Base-by-base conservation (phyloP, 1,140 invertebrate species). In the Ips nitidus region DNA sequence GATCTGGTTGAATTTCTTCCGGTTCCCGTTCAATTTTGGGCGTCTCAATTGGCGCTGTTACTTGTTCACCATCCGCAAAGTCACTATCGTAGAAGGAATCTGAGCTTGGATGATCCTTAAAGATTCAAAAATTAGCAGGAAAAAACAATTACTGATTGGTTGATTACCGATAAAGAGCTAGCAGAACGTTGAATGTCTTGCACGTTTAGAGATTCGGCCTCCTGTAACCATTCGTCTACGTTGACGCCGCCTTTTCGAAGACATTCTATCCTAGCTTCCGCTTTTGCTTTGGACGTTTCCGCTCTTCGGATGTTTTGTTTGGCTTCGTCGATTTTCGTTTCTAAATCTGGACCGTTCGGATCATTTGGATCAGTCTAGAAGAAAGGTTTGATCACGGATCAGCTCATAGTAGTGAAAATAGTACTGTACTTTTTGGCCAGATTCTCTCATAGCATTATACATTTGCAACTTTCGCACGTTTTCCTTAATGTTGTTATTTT, bases 281-380 rank as follows among this genome's bases (percentile, higher is more conserved):
- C 94, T 82, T 97, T 97, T 52, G 88, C 84, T 81, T 95, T 97
- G 8, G 92, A 88, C 2, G 93, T 96, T 87, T 97, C 94, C 2
- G 93, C 89, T 77, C 91, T 91, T 52, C 96, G 85, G 71, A 98
- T 93, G 50, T 85, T 86, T 74, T 93, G 88, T 64, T 87, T 88
- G 71, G 94, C 79, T 75, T 98, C 95, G 74, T 98, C 95, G 72
- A 98, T 94, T 80, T 95, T 95, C 0, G 90, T 89, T 75, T 98
- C 95, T 73, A 97, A 81, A 80, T 98, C 95, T 0, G 91, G 91
- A 1, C 92, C 92, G 77, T 91, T 93, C 0, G 88, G 90, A 81
- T 95, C 92, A 75, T 91, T 93, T 0, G 93, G 93, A 83, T 95
- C 93, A 74, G 84, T 86, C 88, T 75, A 22, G 22, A 22, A 22